Conservation (phyloP, 2,113 vertebrate genomes). For the Mustela nigripes region DNA sequence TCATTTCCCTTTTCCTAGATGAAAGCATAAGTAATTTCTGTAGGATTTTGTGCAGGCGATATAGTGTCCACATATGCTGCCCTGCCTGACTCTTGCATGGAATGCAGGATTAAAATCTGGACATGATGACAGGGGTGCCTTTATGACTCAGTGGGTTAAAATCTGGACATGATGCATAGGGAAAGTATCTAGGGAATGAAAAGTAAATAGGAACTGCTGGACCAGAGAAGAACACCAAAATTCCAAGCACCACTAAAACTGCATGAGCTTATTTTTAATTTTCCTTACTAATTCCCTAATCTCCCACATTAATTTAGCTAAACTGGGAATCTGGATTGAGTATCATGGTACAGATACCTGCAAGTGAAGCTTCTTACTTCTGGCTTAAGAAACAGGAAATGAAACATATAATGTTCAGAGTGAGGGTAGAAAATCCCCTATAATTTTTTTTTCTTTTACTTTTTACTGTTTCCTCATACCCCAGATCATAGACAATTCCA, state of each 20-base stretch:
- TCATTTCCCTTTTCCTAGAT: not conserved
- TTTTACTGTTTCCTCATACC: not conserved
- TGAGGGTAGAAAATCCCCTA: not conserved
- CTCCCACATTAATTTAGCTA: not conserved
- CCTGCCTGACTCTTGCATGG: not conserved
- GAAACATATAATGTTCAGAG: not conserved
- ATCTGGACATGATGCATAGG: no score
- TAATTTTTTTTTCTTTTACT: not conserved
- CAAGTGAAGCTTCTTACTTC: not conserved
- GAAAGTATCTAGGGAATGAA: not conserved
- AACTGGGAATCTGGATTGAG: no score
- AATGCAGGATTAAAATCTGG: not conserved
- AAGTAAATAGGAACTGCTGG: not conserved
- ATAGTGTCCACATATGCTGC: not conserved
- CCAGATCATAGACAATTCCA: not conserved
- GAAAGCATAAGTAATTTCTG: not conserved
- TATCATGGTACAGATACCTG: not conserved
- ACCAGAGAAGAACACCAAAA: not conserved
- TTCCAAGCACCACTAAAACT: not conserved
- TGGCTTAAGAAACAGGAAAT: not conserved
- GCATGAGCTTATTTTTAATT: not conserved
- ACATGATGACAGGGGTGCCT: no score
- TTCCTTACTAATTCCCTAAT: not conserved
- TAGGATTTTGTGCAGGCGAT: not conserved
- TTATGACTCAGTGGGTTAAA: no score